Evolutionary conservation across 2,113 vertebrate genomes (phyloP), one percentile per base, ranked within the genome.

Genomic region (Pachyramphus minor): DNA sequence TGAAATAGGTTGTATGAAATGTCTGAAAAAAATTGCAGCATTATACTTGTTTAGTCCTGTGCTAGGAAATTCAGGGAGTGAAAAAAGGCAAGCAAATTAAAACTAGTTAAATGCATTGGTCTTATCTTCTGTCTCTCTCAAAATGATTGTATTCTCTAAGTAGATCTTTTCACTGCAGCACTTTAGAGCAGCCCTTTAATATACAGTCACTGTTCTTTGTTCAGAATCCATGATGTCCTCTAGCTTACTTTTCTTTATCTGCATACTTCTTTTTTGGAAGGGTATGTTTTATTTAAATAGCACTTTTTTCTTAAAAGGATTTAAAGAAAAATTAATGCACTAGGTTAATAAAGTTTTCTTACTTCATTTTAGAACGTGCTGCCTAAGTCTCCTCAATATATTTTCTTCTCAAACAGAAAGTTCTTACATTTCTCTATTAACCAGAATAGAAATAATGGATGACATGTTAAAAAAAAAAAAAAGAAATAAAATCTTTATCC

Each of bases 381-480:
- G 60, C 91, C 37, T 91, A 84, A 81, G 17, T 88, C 21, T 92
- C 14, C 24, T 89, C 47, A 84, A 33, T 86, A 73, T 62, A 72
- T 89, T 72, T 89, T 24, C 56, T 89, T 94, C 66, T 82, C 58
- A 41, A 58, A 7, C 9, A 1, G 52, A 83, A 92, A 89, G 27
- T 78, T 89, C 60, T 77, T 89, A 64, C 25, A 63, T 84, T 93
- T 92, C 87, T 97, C 69, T 95, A 76, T 91, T 84, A 84, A 91
- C 37, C 84, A 95, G 87, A 89, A 74, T 75, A 91, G 91, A 92
- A 92, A 35, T 91, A 93, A 87, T 64, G 52, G 49, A 64, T 91
- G 53, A 60, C 45, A 45, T 95, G 89, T 93, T 50, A 74, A 87
- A 84, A 63, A 60, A 53, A 76, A n/a, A 82, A 81, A 60, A 41